A percentile compares a stretch with the other conserved stretches of the same genome.
Evolutionary conservation across 2,113 vertebrate genomes (phyloP).

Genomic region (Zapus hudsonius): DNA sequence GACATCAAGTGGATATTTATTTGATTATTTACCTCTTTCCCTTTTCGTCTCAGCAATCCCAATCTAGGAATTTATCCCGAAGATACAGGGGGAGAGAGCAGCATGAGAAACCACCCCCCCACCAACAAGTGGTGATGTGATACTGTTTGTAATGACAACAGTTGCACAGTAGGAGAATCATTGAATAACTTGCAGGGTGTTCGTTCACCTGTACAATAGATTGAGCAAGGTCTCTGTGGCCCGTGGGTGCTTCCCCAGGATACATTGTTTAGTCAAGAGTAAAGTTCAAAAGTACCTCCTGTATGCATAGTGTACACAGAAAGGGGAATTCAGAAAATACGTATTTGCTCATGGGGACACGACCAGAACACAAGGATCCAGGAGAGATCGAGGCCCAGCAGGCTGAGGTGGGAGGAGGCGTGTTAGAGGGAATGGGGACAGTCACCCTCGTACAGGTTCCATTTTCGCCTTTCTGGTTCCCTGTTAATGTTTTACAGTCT

Average conservation of each 20-base stretch:
- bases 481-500: conserved; percentile 44
- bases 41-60: not conserved
- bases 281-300: not conserved
- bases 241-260: not conserved
- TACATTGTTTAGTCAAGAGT: conserved; percentile 21
- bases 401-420: not conserved
- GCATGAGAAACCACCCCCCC: not conserved
- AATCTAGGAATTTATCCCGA: conserved; percentile 9
- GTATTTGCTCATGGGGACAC: not conserved
- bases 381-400: not conserved
- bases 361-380: not conserved
- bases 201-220: not conserved
- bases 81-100: not conserved
- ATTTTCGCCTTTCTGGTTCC: conserved; percentile 20
- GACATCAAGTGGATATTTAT: not conserved
- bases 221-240: not conserved
- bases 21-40: not conserved
- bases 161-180: not conserved
- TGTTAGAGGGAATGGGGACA: not conserved
- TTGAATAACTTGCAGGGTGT: not conserved
- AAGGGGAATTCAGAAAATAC: conserved; percentile 23
- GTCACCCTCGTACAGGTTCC: not conserved
- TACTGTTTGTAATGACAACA: conserved; percentile 2
- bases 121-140: not conserved
- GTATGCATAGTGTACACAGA: not conserved